Evolutionary conservation across 2,888 invertebrate species (phyloP).

Genomic region (Ceraclea dissimilis): DNA sequence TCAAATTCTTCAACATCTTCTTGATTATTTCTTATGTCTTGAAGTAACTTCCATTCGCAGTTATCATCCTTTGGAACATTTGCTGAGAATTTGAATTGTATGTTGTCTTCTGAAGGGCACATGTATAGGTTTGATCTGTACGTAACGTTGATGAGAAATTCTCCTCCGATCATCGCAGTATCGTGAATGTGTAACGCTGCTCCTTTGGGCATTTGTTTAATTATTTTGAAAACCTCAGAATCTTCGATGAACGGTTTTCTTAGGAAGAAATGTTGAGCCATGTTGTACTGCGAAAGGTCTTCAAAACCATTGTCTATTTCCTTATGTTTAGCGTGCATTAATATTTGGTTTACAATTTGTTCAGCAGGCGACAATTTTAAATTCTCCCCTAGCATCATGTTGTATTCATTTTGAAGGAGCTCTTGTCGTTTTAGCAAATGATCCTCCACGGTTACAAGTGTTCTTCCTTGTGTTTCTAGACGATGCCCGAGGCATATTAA

Average conservation of each 20-base stretch:
- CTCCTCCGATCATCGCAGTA: conserved; percentile 53
- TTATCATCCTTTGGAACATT: conserved; percentile 28
- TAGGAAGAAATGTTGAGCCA: conserved; percentile 58
- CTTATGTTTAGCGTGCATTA: conserved; percentile 49
- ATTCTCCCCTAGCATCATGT: conserved; percentile 45
- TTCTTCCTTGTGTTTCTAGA: too few relatives aligned
- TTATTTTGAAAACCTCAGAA: conserved; percentile 58
- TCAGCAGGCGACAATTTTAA: conserved; percentile 44
- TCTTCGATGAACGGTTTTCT: conserved; percentile 51
- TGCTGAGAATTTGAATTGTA: conserved; percentile 31
- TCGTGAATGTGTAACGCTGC: conserved; percentile 64
- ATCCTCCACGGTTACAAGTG: conserved; percentile 16
- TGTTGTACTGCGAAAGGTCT: conserved; percentile 52
- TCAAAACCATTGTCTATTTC: conserved; percentile 49
- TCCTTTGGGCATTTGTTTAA: conserved; percentile 68
- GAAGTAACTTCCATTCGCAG: conserved; percentile 42
- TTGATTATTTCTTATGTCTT: conserved; percentile 36
- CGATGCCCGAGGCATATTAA: too few relatives aligned
- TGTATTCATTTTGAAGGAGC: conserved; percentile 44
- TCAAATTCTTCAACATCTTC: conserved; percentile 45
- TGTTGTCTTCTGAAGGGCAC: neutral
- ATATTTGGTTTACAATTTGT: conserved; percentile 46
- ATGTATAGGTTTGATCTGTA: conserved; percentile 34
- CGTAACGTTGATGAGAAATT: conserved; percentile 56
- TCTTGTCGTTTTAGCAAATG: conserved; percentile 35